Conservation (phyloP, 2,797 vertebrate species). For the Chelon auratus region DNA sequence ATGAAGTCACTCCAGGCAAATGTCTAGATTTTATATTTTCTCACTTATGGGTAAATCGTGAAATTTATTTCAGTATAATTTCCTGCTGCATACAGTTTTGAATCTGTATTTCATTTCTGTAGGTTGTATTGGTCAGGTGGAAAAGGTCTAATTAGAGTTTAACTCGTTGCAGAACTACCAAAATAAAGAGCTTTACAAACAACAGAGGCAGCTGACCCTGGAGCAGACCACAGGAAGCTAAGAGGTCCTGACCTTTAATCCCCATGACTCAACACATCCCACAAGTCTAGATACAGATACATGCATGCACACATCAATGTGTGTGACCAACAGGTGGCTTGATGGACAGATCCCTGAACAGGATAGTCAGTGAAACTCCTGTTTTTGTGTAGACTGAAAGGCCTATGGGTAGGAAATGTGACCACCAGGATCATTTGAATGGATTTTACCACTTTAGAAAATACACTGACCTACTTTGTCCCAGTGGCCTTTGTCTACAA, state of each 20-base stretch:
- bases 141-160: slow-evolving; percentile 17
- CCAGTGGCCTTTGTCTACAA: slow-evolving; percentile 37
- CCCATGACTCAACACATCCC: slow-evolving; percentile 55
- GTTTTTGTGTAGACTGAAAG: slow-evolving; percentile 34
- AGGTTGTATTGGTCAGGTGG: not conserved
- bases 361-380: slow-evolving; percentile 22
- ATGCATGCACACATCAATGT: slow-evolving; percentile 15
- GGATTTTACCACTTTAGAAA: slow-evolving; percentile 16
- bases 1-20: not conserved
- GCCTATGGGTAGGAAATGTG: slow-evolving; percentile 49
- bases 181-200: slow-evolving; percentile 33
- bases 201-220: slow-evolving; percentile 55
- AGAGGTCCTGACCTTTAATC: slow-evolving; percentile 57
- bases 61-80: not conserved
- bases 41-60: not conserved
- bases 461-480: slow-evolving; percentile 27
- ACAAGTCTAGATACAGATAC: slow-evolving; percentile 27
- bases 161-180: slow-evolving; percentile 5
- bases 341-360: slow-evolving; percentile 26
- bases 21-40: not conserved
- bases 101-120: not conserved
- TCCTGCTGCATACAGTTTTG: not conserved
- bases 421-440: slow-evolving; percentile 44
- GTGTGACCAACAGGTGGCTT: slow-evolving; percentile 51
- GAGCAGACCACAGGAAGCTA: slow-evolving; percentile 36